These are phyloP conservation scores for Ameiurus melas DNA, from an alignment of 2,113 vertebrate genomes.

Conservation along the genomic window DNA sequence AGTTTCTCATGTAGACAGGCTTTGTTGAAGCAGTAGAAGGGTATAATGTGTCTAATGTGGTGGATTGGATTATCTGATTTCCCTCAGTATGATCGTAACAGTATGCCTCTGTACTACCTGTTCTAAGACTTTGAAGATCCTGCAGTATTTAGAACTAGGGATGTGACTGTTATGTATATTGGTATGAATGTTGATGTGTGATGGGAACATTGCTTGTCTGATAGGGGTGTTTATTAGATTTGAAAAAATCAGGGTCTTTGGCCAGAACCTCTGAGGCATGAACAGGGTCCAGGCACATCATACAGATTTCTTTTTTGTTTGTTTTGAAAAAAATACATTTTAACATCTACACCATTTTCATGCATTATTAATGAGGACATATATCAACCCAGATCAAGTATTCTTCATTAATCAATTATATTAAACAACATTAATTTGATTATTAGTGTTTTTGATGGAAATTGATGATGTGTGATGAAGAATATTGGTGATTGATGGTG, in stretches of 20 bases:
- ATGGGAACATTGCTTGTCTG: neutral
- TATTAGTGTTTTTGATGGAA: neutral
- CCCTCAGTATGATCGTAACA: neutral
- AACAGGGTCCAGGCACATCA: neutral
- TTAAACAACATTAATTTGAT: no score
- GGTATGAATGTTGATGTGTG: neutral
- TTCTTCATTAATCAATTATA: neutral
- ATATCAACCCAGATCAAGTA: neutral
- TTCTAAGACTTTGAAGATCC: neutral
- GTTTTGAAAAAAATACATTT: neutral
- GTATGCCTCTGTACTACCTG: neutral
- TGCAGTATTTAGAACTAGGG: neutral
- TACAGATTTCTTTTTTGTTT: neutral
- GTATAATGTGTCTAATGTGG: neutral
- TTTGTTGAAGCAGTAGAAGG: neutral
- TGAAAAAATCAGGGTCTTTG: neutral
- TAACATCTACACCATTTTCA: neutral
- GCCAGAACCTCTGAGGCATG: neutral
- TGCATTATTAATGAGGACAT: neutral
- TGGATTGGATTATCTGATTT: neutral
- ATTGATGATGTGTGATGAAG: neutral
- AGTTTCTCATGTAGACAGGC: neutral
- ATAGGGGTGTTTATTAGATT: neutral
- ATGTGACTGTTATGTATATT: neutral
- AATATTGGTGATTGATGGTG: neutral